Percentiles rank a stretch among this genome's conserved stretches.
phyloP scores from a whole-genome alignment of 2,797 vertebrate species.

The Crenuchus spilurus region DNA sequence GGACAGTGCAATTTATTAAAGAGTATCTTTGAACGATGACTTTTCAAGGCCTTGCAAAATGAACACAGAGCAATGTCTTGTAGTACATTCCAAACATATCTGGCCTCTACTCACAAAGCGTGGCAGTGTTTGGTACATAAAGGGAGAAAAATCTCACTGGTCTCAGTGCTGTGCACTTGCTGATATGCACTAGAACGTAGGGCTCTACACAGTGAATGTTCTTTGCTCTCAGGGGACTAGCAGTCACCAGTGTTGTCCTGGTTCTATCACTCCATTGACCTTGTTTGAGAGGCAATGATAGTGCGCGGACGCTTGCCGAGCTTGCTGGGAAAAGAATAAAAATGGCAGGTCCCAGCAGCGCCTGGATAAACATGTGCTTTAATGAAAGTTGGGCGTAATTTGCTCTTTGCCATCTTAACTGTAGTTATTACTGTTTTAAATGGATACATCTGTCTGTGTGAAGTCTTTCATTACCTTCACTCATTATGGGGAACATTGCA shows the following conservation, averaged over 20 bases:
- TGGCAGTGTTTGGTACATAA: constrained; percentile 32
- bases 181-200: constrained; percentile 20
- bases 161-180: constrained; percentile 1
- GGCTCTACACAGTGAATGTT: constrained; percentile 18
- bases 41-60: constrained; percentile 20
- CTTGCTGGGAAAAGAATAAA: constrained; percentile 67
- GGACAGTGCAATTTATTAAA: constrained; percentile 28
- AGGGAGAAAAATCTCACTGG: constrained; percentile 20
- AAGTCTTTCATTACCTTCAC: constrained; percentile 85
- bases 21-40: constrained; percentile 25
- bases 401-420: constrained; percentile 84
- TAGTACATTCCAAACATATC: constrained; percentile 6
- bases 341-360: constrained; percentile 75
- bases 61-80: neutral
- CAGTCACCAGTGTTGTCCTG: constrained; percentile 63
- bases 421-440: constrained; percentile 86
- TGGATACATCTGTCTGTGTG: constrained; percentile 84
- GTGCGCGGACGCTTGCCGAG: constrained; percentile 61
- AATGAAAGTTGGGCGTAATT: constrained; percentile 80
- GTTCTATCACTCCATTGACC: constrained; percentile 73
- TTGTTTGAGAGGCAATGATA: constrained; percentile 75
- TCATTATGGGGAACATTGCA: constrained; percentile 79
- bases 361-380: constrained; percentile 73
- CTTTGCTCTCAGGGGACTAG: constrained; percentile 61
- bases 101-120: constrained; percentile 10